Evolutionary conservation across 2,113 vertebrate genomes (phyloP).

Genomic region (Myodes glareolus): DNA sequence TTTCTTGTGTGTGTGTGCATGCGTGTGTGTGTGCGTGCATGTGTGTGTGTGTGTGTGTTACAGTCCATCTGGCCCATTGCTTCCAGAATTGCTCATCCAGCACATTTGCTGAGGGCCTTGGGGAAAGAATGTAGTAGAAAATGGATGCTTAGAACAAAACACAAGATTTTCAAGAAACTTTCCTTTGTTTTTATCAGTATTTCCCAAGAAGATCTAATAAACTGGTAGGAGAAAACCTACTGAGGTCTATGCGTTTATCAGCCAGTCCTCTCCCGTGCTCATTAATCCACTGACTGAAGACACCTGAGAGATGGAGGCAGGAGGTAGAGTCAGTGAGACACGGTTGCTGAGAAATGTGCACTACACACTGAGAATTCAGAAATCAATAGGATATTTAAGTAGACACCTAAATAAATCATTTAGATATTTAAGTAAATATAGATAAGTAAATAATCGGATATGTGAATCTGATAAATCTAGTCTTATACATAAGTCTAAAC

Average conservation of each 20-base stretch:
- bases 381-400: not conserved
- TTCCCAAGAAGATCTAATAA: not conserved
- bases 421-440: not conserved
- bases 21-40: not conserved
- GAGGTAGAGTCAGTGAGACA: not conserved
- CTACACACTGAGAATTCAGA: not conserved
- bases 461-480: not conserved
- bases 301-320: not conserved
- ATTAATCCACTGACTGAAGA: not conserved
- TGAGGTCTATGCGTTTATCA: not conserved
- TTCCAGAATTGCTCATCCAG: not conserved
- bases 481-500: not conserved
- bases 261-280: not conserved
- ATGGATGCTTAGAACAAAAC: not conserved
- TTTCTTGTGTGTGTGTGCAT: no score
- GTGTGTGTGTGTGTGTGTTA: not conserved
- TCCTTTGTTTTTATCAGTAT: constrained; percentile 22
- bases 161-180: not conserved
- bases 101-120: not conserved
- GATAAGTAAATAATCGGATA: not conserved
- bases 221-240: not conserved
- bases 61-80: not conserved
- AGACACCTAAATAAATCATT: not conserved
- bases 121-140: not conserved
- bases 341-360: not conserved